These are phyloP conservation scores for Myanophis thanlyinensis DNA, from an alignment of 2,113 vertebrate species.

Conservation along the genomic window DNA sequence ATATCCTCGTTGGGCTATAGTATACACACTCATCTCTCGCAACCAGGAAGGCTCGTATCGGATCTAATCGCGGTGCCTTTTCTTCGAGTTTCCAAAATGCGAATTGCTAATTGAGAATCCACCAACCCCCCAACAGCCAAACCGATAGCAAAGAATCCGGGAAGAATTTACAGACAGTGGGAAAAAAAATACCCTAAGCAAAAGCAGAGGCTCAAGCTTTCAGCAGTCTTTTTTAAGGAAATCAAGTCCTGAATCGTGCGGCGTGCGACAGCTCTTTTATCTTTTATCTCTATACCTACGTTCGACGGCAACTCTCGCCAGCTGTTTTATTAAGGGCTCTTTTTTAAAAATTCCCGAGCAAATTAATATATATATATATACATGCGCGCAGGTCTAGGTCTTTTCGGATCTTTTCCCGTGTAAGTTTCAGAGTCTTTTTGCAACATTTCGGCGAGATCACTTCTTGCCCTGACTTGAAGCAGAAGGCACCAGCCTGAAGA, in stretches of 20 bases:
- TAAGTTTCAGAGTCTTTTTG: too few species aligned
- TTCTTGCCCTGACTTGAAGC: too few species aligned
- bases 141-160: neutral
- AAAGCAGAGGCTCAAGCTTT: neutral
- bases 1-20: neutral
- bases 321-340: neutral
- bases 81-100: neutral
- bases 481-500: too few species aligned
- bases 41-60: neutral
- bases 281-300: neutral
- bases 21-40: neutral
- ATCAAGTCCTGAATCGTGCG: neutral
- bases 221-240: neutral
- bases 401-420: too few species aligned
- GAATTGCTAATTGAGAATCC: neutral
- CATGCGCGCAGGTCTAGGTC: too few species aligned
- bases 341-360: too few species aligned
- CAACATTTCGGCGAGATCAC: too few species aligned
- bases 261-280: neutral
- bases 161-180: neutral
- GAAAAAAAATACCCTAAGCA: neutral
- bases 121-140: neutral
- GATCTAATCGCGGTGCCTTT: neutral
- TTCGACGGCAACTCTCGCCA: neutral
- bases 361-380: too few species aligned